Conservation (phyloP, 2,888 invertebrate genomes). For the Oasisia sp. region DNA sequence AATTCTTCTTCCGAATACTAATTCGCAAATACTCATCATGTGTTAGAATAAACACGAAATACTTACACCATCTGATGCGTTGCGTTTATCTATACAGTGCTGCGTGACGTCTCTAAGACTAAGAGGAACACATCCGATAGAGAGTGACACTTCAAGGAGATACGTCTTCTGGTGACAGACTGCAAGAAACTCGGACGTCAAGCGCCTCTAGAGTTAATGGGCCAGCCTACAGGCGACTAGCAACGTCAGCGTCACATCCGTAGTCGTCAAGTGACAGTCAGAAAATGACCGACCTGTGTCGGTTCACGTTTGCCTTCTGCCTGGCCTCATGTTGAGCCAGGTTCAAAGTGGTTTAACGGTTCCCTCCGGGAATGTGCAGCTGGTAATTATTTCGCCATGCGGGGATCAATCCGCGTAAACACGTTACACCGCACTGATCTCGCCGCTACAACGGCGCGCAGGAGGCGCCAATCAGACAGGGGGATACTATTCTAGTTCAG, state of each 20-base stretch:
- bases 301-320: constrained; percentile 3
- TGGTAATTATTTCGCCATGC: constrained; percentile 2
- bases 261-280: not conserved
- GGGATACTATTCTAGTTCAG: not conserved
- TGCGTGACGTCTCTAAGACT: not conserved
- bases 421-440: not conserved
- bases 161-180: not conserved
- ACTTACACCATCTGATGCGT: not conserved
- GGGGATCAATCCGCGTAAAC: not conserved
- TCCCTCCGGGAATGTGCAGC: not conserved
- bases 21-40: not conserved
- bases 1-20: no score
- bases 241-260: not conserved
- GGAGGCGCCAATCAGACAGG: not conserved
- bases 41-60: not conserved
- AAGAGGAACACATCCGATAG: not conserved
- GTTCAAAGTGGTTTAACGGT: not conserved
- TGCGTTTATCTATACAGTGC: not conserved
- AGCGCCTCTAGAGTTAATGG: not conserved
- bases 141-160: not conserved
- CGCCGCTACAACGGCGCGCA: not conserved
- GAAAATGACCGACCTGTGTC: not conserved
- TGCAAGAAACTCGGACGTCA: not conserved
- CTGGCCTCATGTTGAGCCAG: not conserved
- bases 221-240: not conserved